Base-by-base conservation (phyloP, 2,888 invertebrate species). In the Liopterus haemorrhoidalis region DNA sequence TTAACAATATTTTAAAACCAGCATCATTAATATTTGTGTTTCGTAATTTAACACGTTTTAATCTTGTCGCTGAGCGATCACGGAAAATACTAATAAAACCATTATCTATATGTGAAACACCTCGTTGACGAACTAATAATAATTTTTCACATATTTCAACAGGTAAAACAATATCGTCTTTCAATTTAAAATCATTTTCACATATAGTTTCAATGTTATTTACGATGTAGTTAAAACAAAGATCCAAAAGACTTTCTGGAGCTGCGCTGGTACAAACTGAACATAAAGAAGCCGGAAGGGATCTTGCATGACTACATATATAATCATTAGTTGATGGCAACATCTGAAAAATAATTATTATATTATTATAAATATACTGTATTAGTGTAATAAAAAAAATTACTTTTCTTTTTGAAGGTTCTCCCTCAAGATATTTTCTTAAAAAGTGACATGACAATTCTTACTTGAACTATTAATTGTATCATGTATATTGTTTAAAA, bases 131-230 rank as follows among this genome's bases (percentile, higher is more conserved):
- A 24, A 72, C 67, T 44, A 75, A 69, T 9, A 86, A 66, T 45
- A 86, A 68, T 56, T 72, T 75, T 60, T 86, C 85, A 59, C 85
- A 84, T 54, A 86, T 76, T 64, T 83, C 85, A 38, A 75, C 74
- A 1, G 85, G 85, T 20, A 86, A 63, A 35, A 76, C 71, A 41
- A 85, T 66, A 43, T 79, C 80, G 48, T 79, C 73, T 52, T 70
- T 72, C 6, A 85, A 65, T 53, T 67, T 69, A 61, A 72, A 71
- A 52, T 73, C 70, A 42, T 63, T 69, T 49, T 66, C 69, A 52
- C 79, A 77, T 54, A 85, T 75, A 20, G 73, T 74, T 54, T 78
- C 72, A 48, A 83, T 65, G 66, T 85, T 74, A 48, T 72, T 69
- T 35, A 79, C 74, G 46, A 83, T 73, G 55, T 69, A 76, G 48